Percentiles rank a stretch among this genome's conserved stretches.
Conservation (phyloP, 2,113 vertebrate species). For the Heteronetta atricapilla region DNA sequence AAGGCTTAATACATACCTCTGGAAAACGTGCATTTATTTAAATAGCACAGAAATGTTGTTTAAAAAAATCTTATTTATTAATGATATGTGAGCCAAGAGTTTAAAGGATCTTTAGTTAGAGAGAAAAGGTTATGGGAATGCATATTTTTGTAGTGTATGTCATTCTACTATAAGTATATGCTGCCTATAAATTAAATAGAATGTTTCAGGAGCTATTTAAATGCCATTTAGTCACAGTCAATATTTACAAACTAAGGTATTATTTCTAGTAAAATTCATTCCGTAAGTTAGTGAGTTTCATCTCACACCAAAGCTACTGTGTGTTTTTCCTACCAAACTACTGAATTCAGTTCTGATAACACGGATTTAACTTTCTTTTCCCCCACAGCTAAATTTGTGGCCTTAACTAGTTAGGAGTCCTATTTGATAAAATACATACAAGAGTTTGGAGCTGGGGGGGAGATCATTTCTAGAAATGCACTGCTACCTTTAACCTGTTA, state of each 20-base stretch:
- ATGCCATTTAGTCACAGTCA: not conserved
- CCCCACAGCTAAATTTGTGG: not conserved
- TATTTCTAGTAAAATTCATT: not conserved
- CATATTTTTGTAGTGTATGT: not conserved
- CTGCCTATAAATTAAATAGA: not conserved
- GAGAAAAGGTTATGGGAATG: not conserved
- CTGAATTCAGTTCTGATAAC: not conserved
- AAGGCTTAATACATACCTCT: not conserved
- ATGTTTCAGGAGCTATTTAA: not conserved
- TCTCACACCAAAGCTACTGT: rapidly evolving
- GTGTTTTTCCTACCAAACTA: not conserved
- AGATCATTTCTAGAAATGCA: not conserved
- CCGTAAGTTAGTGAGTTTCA: rapidly evolving
- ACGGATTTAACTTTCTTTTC: not conserved
- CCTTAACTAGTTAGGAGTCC: not conserved
- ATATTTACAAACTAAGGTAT: not conserved
- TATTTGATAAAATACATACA: not conserved
- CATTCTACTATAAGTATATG: not conserved
- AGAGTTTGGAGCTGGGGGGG: not conserved
- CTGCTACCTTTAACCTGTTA: not conserved
- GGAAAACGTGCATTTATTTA: not conserved
- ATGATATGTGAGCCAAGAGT: not conserved
- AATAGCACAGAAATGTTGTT: not conserved
- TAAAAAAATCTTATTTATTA: not conserved
- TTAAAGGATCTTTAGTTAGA: not conserved